A percentile compares a stretch with the other conserved stretches of the same genome.
These are phyloP conservation scores for Calliphora vicina DNA, from an alignment of 1,140 invertebrate genomes.

Conservation along the genomic window DNA sequence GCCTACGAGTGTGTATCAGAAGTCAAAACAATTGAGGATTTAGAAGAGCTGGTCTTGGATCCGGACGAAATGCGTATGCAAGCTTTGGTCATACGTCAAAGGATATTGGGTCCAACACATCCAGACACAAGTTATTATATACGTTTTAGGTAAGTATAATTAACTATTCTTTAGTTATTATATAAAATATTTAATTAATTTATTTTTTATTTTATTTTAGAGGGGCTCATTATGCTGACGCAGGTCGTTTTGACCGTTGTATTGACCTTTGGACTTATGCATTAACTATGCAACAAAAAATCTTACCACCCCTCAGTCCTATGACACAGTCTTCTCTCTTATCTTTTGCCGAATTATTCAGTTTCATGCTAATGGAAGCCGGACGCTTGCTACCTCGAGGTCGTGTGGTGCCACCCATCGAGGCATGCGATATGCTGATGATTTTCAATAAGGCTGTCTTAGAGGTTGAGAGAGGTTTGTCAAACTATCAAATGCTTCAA, in stretches of 20 bases:
- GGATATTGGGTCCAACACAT: slow-evolving; percentile 91
- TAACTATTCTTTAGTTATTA: not conserved
- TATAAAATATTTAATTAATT: not conserved
- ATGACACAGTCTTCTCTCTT: slow-evolving; percentile 93
- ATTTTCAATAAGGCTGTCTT: slow-evolving; percentile 83
- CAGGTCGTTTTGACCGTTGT: slow-evolving; percentile 90
- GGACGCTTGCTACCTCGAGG: slow-evolving; percentile 73
- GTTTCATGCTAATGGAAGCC: slow-evolving; percentile 87
- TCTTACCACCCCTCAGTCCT: slow-evolving; percentile 90
- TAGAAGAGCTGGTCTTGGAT: slow-evolving; percentile 88
- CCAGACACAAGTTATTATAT: slow-evolving; percentile 97
- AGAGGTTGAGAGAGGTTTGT: slow-evolving; percentile 69
- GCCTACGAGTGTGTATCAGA: slow-evolving; percentile 90
- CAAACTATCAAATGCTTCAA: slow-evolving; percentile 27
- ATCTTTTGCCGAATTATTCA: slow-evolving; percentile 94
- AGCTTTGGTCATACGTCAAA: slow-evolving; percentile 89
- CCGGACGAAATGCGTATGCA: slow-evolving; percentile 97
- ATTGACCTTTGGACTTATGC: slow-evolving; percentile 96
- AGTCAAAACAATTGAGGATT: slow-evolving; percentile 76
- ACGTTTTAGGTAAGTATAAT: slow-evolving; percentile 64
- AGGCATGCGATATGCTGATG: slow-evolving; percentile 80
- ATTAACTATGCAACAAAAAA: slow-evolving; percentile 94
- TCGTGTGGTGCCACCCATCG: slow-evolving; percentile 78
- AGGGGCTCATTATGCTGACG: slow-evolving; percentile 94
- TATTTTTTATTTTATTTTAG: slow-evolving; percentile 61